Base-by-base conservation (phyloP, 2,888 invertebrate species). In the Caenorhabditis afra region DNA sequence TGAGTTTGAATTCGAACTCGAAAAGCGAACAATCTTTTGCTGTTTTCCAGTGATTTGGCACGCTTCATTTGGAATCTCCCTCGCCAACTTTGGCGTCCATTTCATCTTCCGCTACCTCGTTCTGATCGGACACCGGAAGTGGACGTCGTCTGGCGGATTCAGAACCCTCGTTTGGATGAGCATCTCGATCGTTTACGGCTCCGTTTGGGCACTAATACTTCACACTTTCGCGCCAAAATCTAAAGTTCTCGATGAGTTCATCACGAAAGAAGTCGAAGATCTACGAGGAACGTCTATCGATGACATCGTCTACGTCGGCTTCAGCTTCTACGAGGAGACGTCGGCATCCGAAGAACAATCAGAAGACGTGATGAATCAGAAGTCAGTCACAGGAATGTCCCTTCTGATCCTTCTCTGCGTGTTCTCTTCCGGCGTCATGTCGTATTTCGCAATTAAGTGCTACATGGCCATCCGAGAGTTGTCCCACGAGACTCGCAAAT, bases 21-120 rank as follows among this genome's bases (percentile, higher is more conserved):
- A n/a, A n/a, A n/a, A n/a, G n/a, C n/a, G n/a, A n/a, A n/a, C n/a
- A n/a, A n/a, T n/a, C n/a, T n/a, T n/a, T n/a, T n/a, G n/a, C n/a
- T n/a, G n/a, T n/a, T n/a, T 61, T 62, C 8, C 35, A 66, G 66
- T 57, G 16, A 23, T 59, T 23, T 71, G 62, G 23, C 55, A 62
- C 18, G 71, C 55, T n/a, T 71, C 71, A 14, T 71, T 71, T 11
- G 71, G 55, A 20, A 45, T 55, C 8, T 71, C 62, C 0, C 23
- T 71, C 8, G 61, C 61, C 5, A 55, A 53, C 37, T 71, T 62
- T 10, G 71, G 47, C 2, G 49, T 62, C 22, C 71, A 71, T 12
- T 71, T 71, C 14, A 55, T 55, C 29, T 71, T 62, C 20, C 71
- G 71, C 7, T 71, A 47, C 11, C 47, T 55, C 12, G 71, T 57